Evolutionary conservation across 2,888 invertebrate species (phyloP).

Genomic region (Apodemia zela): DNA sequence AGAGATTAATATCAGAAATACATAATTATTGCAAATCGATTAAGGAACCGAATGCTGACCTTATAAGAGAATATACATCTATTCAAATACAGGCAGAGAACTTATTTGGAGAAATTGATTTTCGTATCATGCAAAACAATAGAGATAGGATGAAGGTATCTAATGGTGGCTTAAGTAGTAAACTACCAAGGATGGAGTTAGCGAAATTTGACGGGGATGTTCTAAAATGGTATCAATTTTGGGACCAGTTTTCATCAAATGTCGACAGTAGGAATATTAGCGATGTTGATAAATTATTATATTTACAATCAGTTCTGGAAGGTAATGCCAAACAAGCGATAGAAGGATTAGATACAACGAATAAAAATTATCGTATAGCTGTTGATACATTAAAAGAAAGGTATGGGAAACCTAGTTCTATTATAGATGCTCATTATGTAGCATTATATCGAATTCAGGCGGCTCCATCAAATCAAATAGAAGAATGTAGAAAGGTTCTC

Average conservation of each 20-base stretch:
- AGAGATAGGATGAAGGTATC: not conserved
- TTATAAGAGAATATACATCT: not conserved
- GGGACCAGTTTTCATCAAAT: conserved; percentile 35
- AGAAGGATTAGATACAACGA: conserved; percentile 31
- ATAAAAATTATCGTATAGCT: conserved; percentile 30
- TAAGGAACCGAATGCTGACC: not conserved
- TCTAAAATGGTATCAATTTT: conserved; percentile 33
- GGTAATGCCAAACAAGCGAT: conserved; percentile 29
- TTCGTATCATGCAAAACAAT: not conserved
- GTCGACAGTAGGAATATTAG: conserved; percentile 27
- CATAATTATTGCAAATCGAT: conserved; percentile 5
- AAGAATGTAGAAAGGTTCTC: conserved; percentile 25
- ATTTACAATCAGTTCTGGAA: conserved; percentile 30
- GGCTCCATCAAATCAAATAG: conserved; percentile 1
- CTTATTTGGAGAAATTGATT: not conserved
- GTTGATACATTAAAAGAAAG: conserved; percentile 28
- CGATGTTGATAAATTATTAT: conserved; percentile 34
- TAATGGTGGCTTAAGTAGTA: conserved; percentile 11
- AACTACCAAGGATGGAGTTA: conserved; percentile 28
- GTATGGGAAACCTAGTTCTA: conserved; percentile 23
- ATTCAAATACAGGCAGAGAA: not conserved
- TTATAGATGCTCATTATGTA: conserved; percentile 33
- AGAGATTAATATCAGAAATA: not conserved
- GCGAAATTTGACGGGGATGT: conserved; percentile 32
- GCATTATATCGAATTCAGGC: conserved; percentile 29